Percentiles rank a stretch among this genome's conserved stretches.
These are phyloP conservation scores for Holotrichia oblita DNA, from an alignment of 1,140 invertebrate genomes.

Conservation along the genomic window DNA sequence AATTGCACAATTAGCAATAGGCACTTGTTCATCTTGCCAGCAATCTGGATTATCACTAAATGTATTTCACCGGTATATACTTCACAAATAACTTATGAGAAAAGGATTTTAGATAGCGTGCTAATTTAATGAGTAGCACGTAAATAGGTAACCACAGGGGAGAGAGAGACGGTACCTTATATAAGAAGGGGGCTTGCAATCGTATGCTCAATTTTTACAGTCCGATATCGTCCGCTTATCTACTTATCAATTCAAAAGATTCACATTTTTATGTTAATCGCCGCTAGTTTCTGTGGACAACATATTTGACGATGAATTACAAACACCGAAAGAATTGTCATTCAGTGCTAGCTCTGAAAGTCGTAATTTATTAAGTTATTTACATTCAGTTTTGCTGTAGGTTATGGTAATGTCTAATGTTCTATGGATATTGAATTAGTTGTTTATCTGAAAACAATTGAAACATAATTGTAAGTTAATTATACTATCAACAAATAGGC, in stretches of 20 bases:
- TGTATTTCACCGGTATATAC: neutral
- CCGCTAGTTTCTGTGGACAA: neutral
- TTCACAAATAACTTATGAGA: neutral
- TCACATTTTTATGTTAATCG: slow-evolving; percentile 35
- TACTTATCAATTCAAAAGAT: slow-evolving; percentile 27
- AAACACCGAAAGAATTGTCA: neutral
- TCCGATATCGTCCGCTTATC: slow-evolving; percentile 34
- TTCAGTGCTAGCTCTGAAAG: neutral
- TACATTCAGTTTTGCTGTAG: neutral
- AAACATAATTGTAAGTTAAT: slow-evolving; percentile 3
- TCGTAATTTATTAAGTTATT: neutral
- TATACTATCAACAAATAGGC: slow-evolving; percentile 7
- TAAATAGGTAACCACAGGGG: neutral
- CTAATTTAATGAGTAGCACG: slow-evolving; percentile 20
- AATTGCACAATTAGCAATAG: slow-evolving; percentile 8
- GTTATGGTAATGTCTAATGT: slow-evolving; percentile 20
- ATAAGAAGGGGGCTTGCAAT: neutral
- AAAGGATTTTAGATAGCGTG: slow-evolving; percentile 3
- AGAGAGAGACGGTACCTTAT: neutral
- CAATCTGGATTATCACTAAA: neutral
- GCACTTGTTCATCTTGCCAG: slow-evolving; percentile 15
- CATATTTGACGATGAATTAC: neutral
- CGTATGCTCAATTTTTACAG: slow-evolving; percentile 15
- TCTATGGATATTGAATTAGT: slow-evolving; percentile 22
- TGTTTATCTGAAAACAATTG: neutral